These are phyloP conservation scores for Myiagra hebetior DNA, from an alignment of 2,113 vertebrate species.

Conservation along the genomic window DNA sequence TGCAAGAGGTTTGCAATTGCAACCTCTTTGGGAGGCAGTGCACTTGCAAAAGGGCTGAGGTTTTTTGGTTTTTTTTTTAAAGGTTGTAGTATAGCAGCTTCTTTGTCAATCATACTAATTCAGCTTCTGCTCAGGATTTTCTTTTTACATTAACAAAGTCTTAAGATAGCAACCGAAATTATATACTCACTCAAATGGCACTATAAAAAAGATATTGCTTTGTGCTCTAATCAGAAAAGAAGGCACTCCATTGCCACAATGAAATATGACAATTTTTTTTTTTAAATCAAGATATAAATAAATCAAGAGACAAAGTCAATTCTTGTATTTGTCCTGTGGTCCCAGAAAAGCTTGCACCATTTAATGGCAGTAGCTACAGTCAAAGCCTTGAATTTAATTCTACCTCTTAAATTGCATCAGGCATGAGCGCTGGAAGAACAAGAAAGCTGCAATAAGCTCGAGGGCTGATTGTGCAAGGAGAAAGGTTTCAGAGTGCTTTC, in stretches of 20 bases:
- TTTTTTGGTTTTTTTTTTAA: neutral
- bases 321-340: neutral
- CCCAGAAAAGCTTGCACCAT: neutral
- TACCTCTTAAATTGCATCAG: neutral
- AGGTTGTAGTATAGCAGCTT: neutral
- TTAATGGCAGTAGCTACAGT: neutral
- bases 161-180: neutral
- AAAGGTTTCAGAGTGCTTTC: neutral
- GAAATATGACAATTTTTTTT: neutral
- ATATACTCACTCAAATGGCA: neutral
- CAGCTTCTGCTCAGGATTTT: neutral
- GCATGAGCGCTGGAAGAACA: neutral
- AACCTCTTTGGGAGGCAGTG: neutral
- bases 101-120: neutral
- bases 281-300: neutral
- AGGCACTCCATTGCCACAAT: neutral
- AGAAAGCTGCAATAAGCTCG: neutral
- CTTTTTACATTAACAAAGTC: neutral
- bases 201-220: neutral
- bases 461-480: neutral
- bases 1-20: neutral
- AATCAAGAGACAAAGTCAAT: neutral
- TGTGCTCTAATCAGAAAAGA: neutral
- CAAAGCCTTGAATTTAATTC: neutral
- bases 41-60: neutral